Evolutionary conservation across 2,888 invertebrate species (phyloP), one percentile per base, ranked within the genome.

Genomic region (Allacma fusca): DNA sequence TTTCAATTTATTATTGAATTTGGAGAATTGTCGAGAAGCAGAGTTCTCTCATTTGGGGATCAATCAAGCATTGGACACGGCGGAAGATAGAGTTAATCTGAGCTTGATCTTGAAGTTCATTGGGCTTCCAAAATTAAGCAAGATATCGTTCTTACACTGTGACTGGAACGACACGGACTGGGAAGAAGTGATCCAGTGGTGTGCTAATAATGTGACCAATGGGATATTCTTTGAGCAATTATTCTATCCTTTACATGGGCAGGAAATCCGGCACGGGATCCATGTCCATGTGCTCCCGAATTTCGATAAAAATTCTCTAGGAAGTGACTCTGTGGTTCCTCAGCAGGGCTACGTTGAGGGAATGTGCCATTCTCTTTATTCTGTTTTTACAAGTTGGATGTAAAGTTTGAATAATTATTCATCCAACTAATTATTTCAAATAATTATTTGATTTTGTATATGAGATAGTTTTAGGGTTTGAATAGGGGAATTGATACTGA

Each of bases 1-100:
- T 26, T 16, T 43, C 28, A 12, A 44, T 1, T 50, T 75, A 1
- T 13, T 68, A 5, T 13, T 26, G n/a, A 44, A 13, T 19, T 34
- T 75, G 21, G n/a, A 23, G 21, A n/a, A 24, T 43, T 75, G 75
- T n/a, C 43, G 34, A 64, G 76, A 77, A 21, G 71, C 65, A 0
- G 76, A 77, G 28, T 72, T 77, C 23, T 71, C 76, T 16, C 76
- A 77, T 34, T 62, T 77, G 76, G 76, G 76, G 13, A 65, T 77
- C 9, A 77, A 77, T 77, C 76, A 77, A 29, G 40, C 57, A 5
- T 28, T 43, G n/a, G 76, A 77, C 19, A 9, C 28, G 9, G 59
- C 69, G 13, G 76, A 77, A 24, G 76, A 77, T 23, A 4, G 70
- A 23, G 21, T 77, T 1, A 70, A 50, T 43, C 28, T 70, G n/a